Evolutionary conservation across 2,797 vertebrate genomes (phyloP).

Genomic region (Chelon auratus): DNA sequence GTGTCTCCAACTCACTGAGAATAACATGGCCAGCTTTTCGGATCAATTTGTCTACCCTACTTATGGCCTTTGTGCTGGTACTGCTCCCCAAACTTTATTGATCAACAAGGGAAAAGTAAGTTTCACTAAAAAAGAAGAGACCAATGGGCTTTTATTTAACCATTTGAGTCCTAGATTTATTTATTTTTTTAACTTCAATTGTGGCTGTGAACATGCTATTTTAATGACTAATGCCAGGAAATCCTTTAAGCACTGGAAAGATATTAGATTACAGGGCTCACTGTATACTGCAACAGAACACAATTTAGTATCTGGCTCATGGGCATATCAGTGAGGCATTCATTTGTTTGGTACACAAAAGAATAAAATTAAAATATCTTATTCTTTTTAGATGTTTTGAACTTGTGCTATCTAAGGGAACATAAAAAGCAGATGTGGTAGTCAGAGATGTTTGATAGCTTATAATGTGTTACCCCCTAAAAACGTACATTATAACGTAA

Average conservation of each 20-base stretch:
- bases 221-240: neutral
- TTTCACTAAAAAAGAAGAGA: neutral
- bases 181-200: neutral
- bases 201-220: neutral
- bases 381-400: neutral
- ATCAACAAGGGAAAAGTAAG: neutral
- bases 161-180: neutral
- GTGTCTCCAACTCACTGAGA: too few relatives aligned
- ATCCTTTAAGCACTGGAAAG: neutral
- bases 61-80: too few relatives aligned
- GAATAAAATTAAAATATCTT: neutral
- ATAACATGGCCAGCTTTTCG: too few relatives aligned
- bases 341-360: neutral
- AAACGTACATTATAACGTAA: neutral
- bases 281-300: too few relatives aligned
- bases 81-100: too few relatives aligned
- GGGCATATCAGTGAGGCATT: neutral
- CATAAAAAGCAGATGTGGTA: neutral
- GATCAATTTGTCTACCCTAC: too few relatives aligned
- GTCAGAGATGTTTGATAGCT: neutral
- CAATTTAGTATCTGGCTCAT: neutral
- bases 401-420: neutral
- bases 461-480: neutral
- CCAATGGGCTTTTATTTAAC: slow-evolving; percentile 1
- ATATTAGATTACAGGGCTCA: slow-evolving; percentile 5